Evolutionary conservation across 2,797 vertebrate species (phyloP), one percentile per base, ranked within the genome.

Genomic region (Malurus leucopterus): DNA sequence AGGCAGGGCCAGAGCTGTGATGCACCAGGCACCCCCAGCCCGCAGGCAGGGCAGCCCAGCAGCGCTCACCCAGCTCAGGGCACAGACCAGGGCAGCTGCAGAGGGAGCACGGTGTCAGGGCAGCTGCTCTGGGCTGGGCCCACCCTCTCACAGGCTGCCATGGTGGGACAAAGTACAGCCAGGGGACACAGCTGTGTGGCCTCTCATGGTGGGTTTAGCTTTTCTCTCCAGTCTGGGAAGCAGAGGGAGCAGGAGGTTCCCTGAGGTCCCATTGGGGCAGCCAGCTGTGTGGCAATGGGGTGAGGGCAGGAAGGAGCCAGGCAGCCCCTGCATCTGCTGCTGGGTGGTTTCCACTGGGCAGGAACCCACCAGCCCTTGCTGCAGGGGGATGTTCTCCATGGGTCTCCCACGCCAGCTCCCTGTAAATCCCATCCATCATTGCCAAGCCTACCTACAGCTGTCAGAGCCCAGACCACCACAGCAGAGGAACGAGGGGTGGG

Each of bases 391-490:
- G 21, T 38, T 13, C 38, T 43, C 50, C 2, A 0, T 2, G 46
- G 17, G 34, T 26, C 2, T 23, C 59, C 27, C n/a, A 11, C 0
- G 0, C 19, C 17, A 12, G 53, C 22, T 72, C 61, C 54, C 43
- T 2, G 0, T 4, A 16, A 43, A 65, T 21, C 40, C 55, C 79
- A 51, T 17, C 36, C 78, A 15, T 34, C 13, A 0, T 21, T 49
- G 55, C 53, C 9, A 1, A 43, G 47, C 89, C 4, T 92, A 99
- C 98, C 94, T 67, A 93, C 59, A 15, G 96, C 36, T 58, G 97
- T 1, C 11, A 98, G 96, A 95, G 97, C 87, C 80, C 86, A 90
- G 27, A 92, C 95, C 90, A 98, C 98, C 22, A 85, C 88, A 44
- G 65, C 94, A 6, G 96, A 97, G 19, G 98, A 98, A 65, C 9